These are phyloP conservation scores for Pachyuromys duprasi DNA, from an alignment of 2,797 vertebrate species.

Conservation along the genomic window DNA sequence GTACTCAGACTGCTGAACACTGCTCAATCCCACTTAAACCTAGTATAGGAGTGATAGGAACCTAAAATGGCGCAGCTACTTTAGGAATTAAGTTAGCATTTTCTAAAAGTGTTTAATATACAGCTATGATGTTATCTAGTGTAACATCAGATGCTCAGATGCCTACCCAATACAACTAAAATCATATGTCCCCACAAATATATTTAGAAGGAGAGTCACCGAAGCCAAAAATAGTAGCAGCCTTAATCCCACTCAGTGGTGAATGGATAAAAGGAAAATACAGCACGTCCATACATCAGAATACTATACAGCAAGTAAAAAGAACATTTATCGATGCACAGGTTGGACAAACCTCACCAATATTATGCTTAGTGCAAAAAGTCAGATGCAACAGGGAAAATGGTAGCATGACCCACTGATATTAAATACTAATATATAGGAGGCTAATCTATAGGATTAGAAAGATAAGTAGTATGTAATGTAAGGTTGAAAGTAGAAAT, in stretches of 20 bases:
- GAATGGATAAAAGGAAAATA: neutral
- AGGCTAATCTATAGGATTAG: neutral
- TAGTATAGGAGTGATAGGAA: neutral
- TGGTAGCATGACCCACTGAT: neutral
- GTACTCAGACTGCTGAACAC: neutral
- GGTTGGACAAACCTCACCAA: neutral
- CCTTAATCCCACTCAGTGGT: neutral
- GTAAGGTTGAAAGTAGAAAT: neutral
- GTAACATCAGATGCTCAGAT: neutral
- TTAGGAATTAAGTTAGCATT: slow-evolving; percentile 48
- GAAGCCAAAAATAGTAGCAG: neutral
- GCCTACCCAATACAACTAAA: neutral
- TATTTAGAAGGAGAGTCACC: neutral
- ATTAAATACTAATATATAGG: neutral
- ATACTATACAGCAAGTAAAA: neutral
- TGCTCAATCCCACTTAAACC: neutral
- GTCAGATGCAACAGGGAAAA: neutral
- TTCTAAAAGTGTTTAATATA: slow-evolving; percentile 52
- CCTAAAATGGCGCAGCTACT: neutral
- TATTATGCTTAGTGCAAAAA: neutral
- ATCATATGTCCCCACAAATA: neutral
- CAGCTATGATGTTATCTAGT: neutral
- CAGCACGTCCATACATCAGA: neutral
- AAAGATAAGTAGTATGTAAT: neutral
- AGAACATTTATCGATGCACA: neutral